phyloP scores from a whole-genome alignment of 2,888 invertebrate genomes.

The Pasiphila rectangulata region DNA sequence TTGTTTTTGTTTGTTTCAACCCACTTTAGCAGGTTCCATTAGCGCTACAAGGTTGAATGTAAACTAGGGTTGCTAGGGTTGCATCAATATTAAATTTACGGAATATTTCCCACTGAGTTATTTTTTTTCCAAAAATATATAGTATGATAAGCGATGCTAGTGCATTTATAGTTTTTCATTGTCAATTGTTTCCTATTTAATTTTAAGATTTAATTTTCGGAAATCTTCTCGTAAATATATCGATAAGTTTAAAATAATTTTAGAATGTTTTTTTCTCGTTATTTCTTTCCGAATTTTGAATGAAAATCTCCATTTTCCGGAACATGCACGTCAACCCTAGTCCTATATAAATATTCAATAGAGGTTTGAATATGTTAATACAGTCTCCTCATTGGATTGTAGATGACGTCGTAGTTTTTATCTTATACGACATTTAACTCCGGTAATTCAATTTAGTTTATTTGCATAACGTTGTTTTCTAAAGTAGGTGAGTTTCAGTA shows the following conservation, averaged over 20 bases:
- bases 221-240: no score
- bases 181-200: no score
- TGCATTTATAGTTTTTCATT: no score
- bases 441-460: constrained; percentile 80
- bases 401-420: constrained; percentile 80
- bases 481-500: constrained; percentile 69
- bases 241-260: no score
- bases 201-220: no score
- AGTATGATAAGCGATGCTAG: no score
- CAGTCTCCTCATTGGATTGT: constrained; percentile 78
- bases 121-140: no score
- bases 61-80: constrained; percentile 24
- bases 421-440: constrained; percentile 81
- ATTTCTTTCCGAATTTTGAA: no score
- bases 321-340: constrained; percentile 10
- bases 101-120: no score
- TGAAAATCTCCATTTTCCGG: neutral
- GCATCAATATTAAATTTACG: constrained; percentile 1
- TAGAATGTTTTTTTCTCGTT: no score
- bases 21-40: constrained; percentile 69
- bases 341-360: constrained; percentile 78
- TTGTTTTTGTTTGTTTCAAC: constrained; percentile 64
- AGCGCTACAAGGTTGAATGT: constrained; percentile 69
- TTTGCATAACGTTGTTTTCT: constrained; percentile 77
- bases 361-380: constrained; percentile 78